Conservation (phyloP, 2,113 vertebrate genomes). For the Corythornis madagascariensis region DNA sequence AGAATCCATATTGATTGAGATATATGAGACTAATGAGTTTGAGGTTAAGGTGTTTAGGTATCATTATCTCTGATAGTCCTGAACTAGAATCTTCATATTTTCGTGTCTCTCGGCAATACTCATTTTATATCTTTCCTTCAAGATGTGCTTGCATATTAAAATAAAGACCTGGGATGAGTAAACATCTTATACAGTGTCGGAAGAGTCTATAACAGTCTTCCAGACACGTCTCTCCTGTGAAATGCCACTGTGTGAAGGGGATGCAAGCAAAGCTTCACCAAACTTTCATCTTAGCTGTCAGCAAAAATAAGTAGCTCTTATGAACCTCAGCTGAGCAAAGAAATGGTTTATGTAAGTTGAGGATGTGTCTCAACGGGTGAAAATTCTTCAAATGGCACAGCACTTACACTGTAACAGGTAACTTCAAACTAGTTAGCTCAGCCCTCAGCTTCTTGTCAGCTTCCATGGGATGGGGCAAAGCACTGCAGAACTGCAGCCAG, state of each 20-base stretch:
- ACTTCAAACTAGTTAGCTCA: not conserved
- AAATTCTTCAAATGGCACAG: not conserved
- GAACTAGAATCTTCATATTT: conserved; percentile 54
- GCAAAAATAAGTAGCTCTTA: not conserved
- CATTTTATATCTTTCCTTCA: not conserved
- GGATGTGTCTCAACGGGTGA: not conserved
- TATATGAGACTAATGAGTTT: conserved; percentile 81
- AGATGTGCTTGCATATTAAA: not conserved
- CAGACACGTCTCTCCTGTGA: not conserved
- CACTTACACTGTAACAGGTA: not conserved
- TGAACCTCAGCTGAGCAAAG: not conserved
- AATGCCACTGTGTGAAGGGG: not conserved
- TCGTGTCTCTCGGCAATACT: conserved; percentile 48
- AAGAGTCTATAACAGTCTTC: not conserved
- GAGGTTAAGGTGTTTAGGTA: conserved; percentile 76
- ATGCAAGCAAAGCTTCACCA: not conserved
- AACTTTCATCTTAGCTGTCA: not conserved
- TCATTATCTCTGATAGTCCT: conserved; percentile 68
- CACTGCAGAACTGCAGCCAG: fast-evolving
- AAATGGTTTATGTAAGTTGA: not conserved
- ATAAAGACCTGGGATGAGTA: not conserved
- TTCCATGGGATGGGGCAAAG: not conserved
- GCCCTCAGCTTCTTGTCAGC: not conserved
- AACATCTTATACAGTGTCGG: not conserved
- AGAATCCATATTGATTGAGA: conserved; percentile 84